These are phyloP conservation scores for Empidonax alnorum DNA, from an alignment of 2,113 vertebrate genomes.

Conservation along the genomic window DNA sequence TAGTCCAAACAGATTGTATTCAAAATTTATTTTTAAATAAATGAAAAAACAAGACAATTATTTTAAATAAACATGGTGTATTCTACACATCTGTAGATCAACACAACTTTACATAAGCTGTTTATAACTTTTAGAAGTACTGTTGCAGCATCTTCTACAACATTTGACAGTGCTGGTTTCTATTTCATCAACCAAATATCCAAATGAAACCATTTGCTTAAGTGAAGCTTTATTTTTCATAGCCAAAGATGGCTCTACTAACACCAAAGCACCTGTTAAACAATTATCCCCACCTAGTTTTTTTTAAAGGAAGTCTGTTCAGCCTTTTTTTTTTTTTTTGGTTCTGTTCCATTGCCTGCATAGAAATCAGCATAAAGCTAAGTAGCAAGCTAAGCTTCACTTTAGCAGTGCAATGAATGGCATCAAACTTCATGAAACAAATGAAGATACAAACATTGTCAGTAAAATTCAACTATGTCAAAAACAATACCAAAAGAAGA, in stretches of 20 bases:
- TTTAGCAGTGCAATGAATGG: slow-evolving; percentile 75
- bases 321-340: slow-evolving; percentile 63
- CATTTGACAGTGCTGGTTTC: slow-evolving; percentile 62
- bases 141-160: slow-evolving; percentile 66
- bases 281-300: slow-evolving; percentile 71
- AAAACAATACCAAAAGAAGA: slow-evolving; percentile 1
- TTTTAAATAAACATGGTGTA: slow-evolving; percentile 80
- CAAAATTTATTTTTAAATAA: slow-evolving; percentile 83
- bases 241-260: slow-evolving; percentile 73
- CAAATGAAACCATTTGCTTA: slow-evolving; percentile 57
- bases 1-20: slow-evolving; percentile 71
- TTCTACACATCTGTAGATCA: slow-evolving; percentile 65
- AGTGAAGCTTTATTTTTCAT: slow-evolving; percentile 73
- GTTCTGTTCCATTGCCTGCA: slow-evolving; percentile 73
- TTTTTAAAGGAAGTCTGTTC: slow-evolving; percentile 74
- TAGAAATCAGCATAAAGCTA: slow-evolving; percentile 72
- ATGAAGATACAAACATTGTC: slow-evolving; percentile 54
- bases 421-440: slow-evolving; percentile 79
- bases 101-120: slow-evolving; percentile 65
- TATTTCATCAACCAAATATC: slow-evolving; percentile 46
- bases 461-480: slow-evolving; percentile 55
- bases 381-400: slow-evolving; percentile 73
- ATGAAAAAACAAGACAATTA: slow-evolving; percentile 73
- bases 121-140: slow-evolving; percentile 63
- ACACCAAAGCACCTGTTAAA: slow-evolving; percentile 71